Evolutionary conservation across 2,113 vertebrate species (phyloP), one percentile per base, ranked within the genome.

Genomic region (Hystrix brachyura): DNA sequence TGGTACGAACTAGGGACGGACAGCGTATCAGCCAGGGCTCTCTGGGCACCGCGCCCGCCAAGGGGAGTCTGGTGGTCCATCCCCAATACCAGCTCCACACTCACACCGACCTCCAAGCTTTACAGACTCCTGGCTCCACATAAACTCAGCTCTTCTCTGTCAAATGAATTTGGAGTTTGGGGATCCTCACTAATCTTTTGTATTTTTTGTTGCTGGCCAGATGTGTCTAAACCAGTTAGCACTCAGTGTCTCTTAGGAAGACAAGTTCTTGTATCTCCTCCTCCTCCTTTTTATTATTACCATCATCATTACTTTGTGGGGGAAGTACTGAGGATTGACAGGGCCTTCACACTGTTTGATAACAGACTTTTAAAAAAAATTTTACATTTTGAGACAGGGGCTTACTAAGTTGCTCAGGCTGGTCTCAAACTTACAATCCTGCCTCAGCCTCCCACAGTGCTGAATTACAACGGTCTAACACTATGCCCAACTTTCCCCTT

Each of bases 111-210:
- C 74, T 65, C n/a, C 59, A 87, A 72, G 12, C 80, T 18, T 80
- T 76, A 48, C 90, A 78, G 90, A 57, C 27, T 51, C 79, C 55
- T 27, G 55, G 67, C 34, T 89, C 55, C 59, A 74, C 19, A 76
- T 17, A 82, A 95, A 32, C 12, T 38, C 32, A 38, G 12, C 15
- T 87, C 80, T 94, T 90, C 79, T 92, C 59, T 59, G 4, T 91
- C 92, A 95, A 90, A 72, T 82, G 57, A 79, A 92, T 83, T 94
- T 67, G 69, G 46, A 92, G 32, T 92, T 38, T 46, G 17, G 67
- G 51, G 67, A 18, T 83, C 43, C 96, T 91, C 29, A 59, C 48
- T 85, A 67, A 72, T 88, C 19, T 13, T 92, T 92, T 23, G 8
- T 27, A 43, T 55, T 53, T 84, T 71, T 60, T 91, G 13, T 88